phyloP scores from a whole-genome alignment of 2,888 invertebrate genomes.

The Troides oblongomaculatus region DNA sequence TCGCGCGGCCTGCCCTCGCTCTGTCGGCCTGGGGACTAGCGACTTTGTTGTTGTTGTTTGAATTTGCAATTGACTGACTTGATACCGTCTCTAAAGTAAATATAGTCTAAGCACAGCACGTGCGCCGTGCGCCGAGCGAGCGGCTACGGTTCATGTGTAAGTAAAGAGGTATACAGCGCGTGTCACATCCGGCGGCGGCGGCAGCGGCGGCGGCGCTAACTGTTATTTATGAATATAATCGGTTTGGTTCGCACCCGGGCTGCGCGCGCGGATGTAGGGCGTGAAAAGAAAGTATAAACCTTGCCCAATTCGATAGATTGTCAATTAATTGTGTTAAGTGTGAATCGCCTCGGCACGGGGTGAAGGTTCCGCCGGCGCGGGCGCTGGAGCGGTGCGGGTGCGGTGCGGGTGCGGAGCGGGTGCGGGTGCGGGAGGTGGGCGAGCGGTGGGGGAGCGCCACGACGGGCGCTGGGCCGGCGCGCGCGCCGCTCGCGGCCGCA shows the following conservation, averaged over 20 bases:
- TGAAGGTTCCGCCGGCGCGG: conserved; percentile 28
- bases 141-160: no score
- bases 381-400: conserved; percentile 19
- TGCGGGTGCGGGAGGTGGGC: no score
- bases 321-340: conserved; percentile 22
- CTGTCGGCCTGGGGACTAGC: no score
- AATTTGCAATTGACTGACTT: no score
- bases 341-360: conserved; percentile 14
- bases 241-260: not conserved
- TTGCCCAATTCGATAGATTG: conserved; percentile 13
- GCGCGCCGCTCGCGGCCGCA: conserved; percentile 46
- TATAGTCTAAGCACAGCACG: no score
- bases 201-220: not conserved
- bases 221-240: not conserved
- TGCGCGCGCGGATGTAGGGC: not conserved
- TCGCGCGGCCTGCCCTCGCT: no score
- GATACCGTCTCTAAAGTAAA: no score
- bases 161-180: no score
- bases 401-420: conserved; percentile 6
- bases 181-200: no score
- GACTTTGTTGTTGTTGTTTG: no score
- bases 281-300: not conserved
- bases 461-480: conserved; percentile 30
- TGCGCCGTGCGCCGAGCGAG: no score
- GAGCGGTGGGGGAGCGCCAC: conserved; percentile 31